Evolutionary conservation across 2,888 invertebrate species (phyloP).

Genomic region (Lepidocyrtinus sp.): DNA sequence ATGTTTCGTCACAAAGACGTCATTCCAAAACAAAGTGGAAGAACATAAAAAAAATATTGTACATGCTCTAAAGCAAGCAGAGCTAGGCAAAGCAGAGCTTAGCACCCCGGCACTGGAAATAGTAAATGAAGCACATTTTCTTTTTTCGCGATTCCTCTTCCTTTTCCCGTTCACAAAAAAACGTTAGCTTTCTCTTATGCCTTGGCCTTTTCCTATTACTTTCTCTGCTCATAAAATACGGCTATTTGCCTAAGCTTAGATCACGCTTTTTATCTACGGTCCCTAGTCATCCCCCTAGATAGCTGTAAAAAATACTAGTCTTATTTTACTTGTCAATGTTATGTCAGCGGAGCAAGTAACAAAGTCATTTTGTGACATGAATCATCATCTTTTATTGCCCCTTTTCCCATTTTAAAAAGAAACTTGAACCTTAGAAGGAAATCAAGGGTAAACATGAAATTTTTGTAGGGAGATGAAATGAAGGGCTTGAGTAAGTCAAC

Average conservation of each 20-base stretch:
- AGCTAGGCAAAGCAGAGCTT: not conserved
- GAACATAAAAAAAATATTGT: constrained; percentile 38
- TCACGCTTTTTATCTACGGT: not conserved
- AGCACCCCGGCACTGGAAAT: not conserved
- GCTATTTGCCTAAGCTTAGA: not conserved
- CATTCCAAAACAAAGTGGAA: constrained; percentile 70
- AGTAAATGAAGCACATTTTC: constrained; percentile 11
- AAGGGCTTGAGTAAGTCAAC: not conserved
- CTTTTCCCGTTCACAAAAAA: not conserved
- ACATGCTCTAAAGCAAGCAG: not conserved
- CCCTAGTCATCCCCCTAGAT: constrained; percentile 7
- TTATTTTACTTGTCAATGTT: not conserved
- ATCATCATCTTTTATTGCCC: not conserved
- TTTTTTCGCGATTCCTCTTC: constrained; percentile 3
- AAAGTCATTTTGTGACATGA: constrained; percentile 10
- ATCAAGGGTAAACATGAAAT: constrained; percentile 1
- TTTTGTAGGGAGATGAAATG: too few species aligned
- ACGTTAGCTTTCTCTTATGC: constrained; percentile 19
- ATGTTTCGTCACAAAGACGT: constrained; percentile 70
- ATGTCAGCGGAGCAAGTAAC: constrained; percentile 7
- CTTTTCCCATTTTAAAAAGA: not conserved
- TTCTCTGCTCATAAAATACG: not conserved
- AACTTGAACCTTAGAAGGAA: not conserved
- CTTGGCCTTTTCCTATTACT: constrained; percentile 1
- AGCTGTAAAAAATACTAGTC: constrained; percentile 5